These are phyloP conservation scores for Leptocoma aspasia DNA, from an alignment of 2,113 vertebrate species.

Conservation along the genomic window DNA sequence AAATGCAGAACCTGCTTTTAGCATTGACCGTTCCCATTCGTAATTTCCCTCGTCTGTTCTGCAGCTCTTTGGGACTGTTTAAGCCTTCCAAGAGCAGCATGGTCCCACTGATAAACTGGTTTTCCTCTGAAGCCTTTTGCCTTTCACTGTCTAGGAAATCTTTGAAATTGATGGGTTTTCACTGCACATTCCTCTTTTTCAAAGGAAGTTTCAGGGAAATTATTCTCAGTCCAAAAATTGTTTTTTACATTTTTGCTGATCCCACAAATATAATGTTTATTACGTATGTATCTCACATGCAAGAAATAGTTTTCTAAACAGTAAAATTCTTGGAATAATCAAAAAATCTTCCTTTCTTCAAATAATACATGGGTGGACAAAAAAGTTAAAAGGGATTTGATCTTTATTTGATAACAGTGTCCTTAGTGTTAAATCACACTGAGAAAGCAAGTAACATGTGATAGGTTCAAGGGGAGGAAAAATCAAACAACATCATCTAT, in stretches of 20 bases:
- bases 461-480: background rate
- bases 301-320: background rate
- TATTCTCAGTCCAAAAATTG: background rate
- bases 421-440: background rate
- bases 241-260: background rate
- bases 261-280: background rate
- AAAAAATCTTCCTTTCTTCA: background rate
- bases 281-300: background rate
- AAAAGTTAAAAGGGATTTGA: background rate
- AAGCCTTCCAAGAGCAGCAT: background rate
- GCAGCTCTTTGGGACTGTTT: background rate
- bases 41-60: background rate
- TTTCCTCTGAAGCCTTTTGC: background rate
- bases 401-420: background rate
- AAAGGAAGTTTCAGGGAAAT: background rate
- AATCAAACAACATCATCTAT: background rate
- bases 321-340: background rate
- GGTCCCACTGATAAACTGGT: background rate
- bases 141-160: background rate
- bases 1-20: background rate
- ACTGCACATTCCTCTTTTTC: background rate
- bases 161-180: background rate
- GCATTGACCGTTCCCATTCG: background rate
- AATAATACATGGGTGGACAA: background rate
- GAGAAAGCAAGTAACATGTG: background rate